Evolutionary conservation across 1,140 invertebrate genomes (phyloP), one percentile per base, ranked within the genome.

Genomic region (Drosophila arizonae): DNA sequence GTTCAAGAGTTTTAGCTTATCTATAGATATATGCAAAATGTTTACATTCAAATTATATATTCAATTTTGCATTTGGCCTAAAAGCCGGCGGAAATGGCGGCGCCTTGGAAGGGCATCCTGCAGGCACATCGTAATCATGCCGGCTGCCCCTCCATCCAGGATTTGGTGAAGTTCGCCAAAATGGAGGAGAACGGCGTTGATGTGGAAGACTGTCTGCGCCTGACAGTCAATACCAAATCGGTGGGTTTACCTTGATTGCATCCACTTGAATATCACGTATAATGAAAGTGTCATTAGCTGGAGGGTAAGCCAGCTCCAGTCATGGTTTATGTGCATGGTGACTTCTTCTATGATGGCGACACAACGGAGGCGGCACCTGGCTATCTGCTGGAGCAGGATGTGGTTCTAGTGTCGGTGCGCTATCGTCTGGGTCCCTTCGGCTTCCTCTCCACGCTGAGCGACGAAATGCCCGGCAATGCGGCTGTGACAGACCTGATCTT

Each of bases 401-500:
- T 93, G 52, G 91, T 93, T 4, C 61, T 93, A 46, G 92, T 93
- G 1, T 81, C 92, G 1, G 85, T 93, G 17, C 93, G 93, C 51
- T 93, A 93, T 75, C 90, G 93, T 45, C 62, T 93, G 11, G 93
- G 92, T 15, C 91, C 92, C 17, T 92, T 93, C 55, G 93, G 93
- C 3, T 95, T 93, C 73, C 72, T 95, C 15, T 94, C 93, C 48
- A 93, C 93, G 1, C 92, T 92, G n/a, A 92, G 92, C 62, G 80
- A 91, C 0, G 87, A 81, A 72, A 93, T 93, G 6, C 95, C 95
- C 1, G 95, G 95, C n/a, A 96, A 96, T 90, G 93, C 93, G 9
- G 95, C 94, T 0, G 89, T 96, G 9, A 94, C 93, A 26, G 95
- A 96, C 78, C 93, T 94, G 52, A 90, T 95, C 8, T 91, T 94